Evolutionary conservation across 2,888 invertebrate genomes (phyloP), one percentile per base, ranked within the genome.

Genomic region (Synanthedon vespiformis): DNA sequence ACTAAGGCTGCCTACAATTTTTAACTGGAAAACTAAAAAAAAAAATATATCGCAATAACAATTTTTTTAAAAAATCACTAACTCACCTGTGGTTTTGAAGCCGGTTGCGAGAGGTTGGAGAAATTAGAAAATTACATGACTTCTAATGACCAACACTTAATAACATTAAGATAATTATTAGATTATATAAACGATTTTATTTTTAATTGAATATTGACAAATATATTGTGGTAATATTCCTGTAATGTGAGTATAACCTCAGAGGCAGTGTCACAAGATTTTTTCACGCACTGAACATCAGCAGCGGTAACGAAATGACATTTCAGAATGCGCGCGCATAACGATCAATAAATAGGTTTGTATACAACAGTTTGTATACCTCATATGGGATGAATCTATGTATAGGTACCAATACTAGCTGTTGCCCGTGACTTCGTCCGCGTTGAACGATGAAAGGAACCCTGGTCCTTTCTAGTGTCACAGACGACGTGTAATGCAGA

Each of bases 271-370:
- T 59, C 68, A 68, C 60, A 61, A 65, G 67, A 62, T 74, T 79
- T 75, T 76, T 74, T 77, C 73, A 69, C 66, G 57, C 64, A 69
- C 57, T 60, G 62, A 61, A 34, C 10, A 3, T 34, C 10, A 22
- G 22, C 22, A 34, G 34, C 34, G 27, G 27, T 34, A 57, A 57
- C 60, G 55, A 61, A 59, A 55, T 72, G 76, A 71, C 78, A 74
- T 59, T 60, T 62, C 47, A 18, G 40, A 40, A 48, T 83, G 85
- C 85, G 85, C 85, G 84, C 85, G 85, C 85, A 84, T 11, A 40
- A 12, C 53, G 69, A 78, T 84, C 83, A 69, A 81, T 84, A 72
- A 69, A 81, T 84, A 72, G 13, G 4, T 44, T 44, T 10, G 34
- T 34, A 34, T 34, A 34, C 10, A 34, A 34, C 8, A 34, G 34